Evolutionary conservation across 2,888 invertebrate genomes (phyloP).

Genomic region (Morpho deidamia): DNA sequence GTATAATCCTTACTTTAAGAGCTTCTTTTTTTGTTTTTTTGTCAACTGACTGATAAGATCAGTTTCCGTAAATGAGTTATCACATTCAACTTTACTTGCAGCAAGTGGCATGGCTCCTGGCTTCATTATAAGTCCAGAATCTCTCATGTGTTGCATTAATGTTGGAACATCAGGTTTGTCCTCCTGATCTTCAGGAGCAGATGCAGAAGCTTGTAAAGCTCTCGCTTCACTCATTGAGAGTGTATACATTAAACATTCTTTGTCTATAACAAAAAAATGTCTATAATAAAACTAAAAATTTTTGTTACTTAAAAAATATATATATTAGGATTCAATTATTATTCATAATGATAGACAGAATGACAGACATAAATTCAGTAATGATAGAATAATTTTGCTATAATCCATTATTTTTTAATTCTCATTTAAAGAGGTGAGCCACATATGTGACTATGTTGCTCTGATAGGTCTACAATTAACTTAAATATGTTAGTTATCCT

Average conservation of each 20-base stretch:
- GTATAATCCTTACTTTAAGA: slow-evolving; percentile 83
- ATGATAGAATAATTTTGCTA: too few relatives aligned
- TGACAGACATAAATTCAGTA: too few relatives aligned
- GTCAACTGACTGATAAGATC: slow-evolving; percentile 90
- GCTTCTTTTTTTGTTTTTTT: slow-evolving; percentile 92
- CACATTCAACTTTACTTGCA: slow-evolving; percentile 79
- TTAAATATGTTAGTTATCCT: too few relatives aligned
- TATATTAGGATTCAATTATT: too few relatives aligned
- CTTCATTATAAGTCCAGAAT: slow-evolving; percentile 94
- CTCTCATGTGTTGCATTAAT: slow-evolving; percentile 93
- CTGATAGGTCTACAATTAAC: too few relatives aligned
- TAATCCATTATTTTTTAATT: too few relatives aligned
- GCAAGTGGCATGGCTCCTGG: slow-evolving; percentile 82
- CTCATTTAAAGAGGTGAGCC: too few relatives aligned
- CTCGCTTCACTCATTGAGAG: slow-evolving; percentile 90
- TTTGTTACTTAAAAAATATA: slow-evolving; percentile 9
- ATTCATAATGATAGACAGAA: too few relatives aligned
- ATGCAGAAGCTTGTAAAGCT: slow-evolving; percentile 81
- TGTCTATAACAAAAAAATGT: slow-evolving; percentile 81
- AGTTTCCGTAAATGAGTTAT: slow-evolving; percentile 80
- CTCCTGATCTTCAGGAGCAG: slow-evolving; percentile 84
- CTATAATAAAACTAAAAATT: too few relatives aligned
- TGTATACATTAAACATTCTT: slow-evolving; percentile 96
- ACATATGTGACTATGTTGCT: too few relatives aligned
- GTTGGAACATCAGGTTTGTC: slow-evolving; percentile 80